Evolutionary conservation across 2,797 vertebrate genomes (phyloP).

Genomic region (Falco columbarius): DNA sequence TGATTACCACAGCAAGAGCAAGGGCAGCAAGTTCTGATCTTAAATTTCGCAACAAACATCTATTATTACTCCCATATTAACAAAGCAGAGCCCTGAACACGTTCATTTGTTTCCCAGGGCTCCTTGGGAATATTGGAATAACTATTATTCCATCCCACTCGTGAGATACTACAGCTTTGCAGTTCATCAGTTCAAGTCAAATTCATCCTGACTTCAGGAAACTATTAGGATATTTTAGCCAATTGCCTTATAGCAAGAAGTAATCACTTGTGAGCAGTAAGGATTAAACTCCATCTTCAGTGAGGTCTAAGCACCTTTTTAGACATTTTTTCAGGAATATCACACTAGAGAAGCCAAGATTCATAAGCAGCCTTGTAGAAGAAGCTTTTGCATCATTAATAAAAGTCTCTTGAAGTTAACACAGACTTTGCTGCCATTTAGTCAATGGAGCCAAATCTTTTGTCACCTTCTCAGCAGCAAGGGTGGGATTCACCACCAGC

Average conservation of each 20-base stretch:
- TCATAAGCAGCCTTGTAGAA: neutral
- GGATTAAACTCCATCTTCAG: neutral
- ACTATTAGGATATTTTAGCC: neutral
- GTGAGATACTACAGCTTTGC: neutral
- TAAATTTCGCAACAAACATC: constrained; percentile 34
- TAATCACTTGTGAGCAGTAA: neutral
- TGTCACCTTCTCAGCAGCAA: accelerated
- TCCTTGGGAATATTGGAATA: constrained; percentile 28
- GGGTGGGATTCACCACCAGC: neutral
- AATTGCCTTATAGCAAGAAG: neutral
- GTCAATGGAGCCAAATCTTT: neutral
- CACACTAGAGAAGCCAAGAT: neutral
- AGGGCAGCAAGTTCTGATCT: constrained; percentile 41
- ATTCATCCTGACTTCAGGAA: constrained; percentile 54
- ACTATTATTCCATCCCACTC: neutral
- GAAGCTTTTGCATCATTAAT: neutral
- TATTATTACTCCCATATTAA: constrained; percentile 60
- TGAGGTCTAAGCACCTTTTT: neutral
- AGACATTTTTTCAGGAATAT: neutral
- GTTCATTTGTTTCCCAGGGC: constrained; percentile 28
- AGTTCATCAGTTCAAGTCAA: constrained; percentile 10
- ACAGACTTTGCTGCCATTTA: neutral
- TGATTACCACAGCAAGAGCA: constrained; percentile 56
- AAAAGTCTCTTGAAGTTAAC: neutral
- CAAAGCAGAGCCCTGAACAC: constrained; percentile 37